Conservation (phyloP, 2,797 vertebrate genomes). For the Mico argentatus region DNA sequence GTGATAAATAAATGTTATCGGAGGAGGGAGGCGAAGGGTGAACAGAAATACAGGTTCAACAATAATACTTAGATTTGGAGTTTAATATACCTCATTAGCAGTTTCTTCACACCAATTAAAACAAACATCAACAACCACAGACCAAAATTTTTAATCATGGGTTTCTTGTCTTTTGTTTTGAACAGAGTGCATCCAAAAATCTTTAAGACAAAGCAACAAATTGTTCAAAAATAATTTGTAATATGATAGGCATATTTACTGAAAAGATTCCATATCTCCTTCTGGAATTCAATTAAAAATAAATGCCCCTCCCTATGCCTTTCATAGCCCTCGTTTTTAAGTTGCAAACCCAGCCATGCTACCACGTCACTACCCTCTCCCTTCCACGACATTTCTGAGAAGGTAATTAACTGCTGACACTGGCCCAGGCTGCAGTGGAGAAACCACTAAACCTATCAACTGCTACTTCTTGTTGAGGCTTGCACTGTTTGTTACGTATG, state of each 20-base stretch:
- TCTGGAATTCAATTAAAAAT: not conserved
- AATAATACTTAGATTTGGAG: not conserved
- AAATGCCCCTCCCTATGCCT: not conserved
- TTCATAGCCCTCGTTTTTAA: not conserved
- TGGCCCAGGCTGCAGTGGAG: not conserved
- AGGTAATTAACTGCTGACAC: not conserved
- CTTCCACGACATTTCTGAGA: not conserved
- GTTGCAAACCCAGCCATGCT: not conserved
- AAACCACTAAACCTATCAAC: not conserved
- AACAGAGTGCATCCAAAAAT: not conserved
- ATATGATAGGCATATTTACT: not conserved
- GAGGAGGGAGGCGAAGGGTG: not conserved
- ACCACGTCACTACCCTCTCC: not conserved
- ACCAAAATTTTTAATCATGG: not conserved
- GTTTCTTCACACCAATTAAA: not conserved
- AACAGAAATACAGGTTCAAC: not conserved
- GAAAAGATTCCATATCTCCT: not conserved
- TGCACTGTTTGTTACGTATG: constrained; percentile 13
- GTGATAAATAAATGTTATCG: not conserved
- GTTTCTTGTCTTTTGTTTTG: not conserved
- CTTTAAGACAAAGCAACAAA: not conserved
- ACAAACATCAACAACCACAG: not conserved
- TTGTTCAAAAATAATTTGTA: not conserved
- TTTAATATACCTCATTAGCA: not conserved
- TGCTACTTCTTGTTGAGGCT: constrained; percentile 40